These are phyloP conservation scores for Hydropotes inermis DNA, from an alignment of 2,113 vertebrate genomes.

Conservation along the genomic window DNA sequence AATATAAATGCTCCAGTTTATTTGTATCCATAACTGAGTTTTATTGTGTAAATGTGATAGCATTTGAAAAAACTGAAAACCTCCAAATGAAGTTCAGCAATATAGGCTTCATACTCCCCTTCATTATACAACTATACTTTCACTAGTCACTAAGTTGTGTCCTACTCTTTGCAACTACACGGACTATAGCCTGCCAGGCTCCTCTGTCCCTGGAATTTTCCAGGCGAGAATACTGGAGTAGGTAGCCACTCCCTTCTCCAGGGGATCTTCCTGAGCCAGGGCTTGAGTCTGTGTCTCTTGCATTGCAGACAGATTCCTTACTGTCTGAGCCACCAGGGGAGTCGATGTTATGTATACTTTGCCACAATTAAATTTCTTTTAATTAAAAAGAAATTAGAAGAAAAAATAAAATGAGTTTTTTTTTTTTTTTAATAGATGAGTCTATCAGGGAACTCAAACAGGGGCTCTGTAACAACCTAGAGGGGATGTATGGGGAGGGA, in stretches of 20 bases:
- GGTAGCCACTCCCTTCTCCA: neutral
- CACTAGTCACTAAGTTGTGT: neutral
- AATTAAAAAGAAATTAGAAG: neutral
- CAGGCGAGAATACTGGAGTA: neutral
- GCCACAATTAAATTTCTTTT: neutral
- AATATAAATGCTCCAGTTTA: neutral
- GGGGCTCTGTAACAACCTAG: neutral
- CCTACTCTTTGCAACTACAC: accelerated
- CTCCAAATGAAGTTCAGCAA: neutral
- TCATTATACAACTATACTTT: neutral
- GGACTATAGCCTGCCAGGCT: neutral
- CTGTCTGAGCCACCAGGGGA: neutral
- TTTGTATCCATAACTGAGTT: neutral
- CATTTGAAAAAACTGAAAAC: neutral
- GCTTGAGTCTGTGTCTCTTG: neutral
- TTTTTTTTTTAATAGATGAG: neutral
- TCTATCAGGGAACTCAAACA: neutral
- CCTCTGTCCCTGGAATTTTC: neutral
- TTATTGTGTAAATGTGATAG: neutral
- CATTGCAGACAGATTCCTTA: neutral
- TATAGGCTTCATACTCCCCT: neutral
- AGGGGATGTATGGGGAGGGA: neutral
- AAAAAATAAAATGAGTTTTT: neutral
- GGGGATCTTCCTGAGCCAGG: neutral
- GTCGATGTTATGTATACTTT: neutral